Base-by-base conservation (phyloP, 2,797 vertebrate genomes). In the Toxotes lorentzi region DNA sequence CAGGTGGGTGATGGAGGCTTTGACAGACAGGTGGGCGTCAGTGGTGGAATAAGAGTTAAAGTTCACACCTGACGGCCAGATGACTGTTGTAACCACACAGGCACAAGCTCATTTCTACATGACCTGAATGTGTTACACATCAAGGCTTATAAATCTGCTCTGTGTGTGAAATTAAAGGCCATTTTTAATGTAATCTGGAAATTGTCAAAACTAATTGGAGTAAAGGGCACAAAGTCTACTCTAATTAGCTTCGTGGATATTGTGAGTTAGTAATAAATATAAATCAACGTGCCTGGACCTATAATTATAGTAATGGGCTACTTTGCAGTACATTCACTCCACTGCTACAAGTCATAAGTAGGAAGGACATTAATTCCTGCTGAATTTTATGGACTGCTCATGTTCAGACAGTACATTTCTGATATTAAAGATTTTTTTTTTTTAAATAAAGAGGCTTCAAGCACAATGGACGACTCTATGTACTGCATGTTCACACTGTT, bases 41-140 rank as follows among this genome's bases (percentile, higher is more conserved):
- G 57, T 14, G 56, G 34, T 1, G 30, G 23, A 21, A 40, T 17
- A 27, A 21, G 32, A 71, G 66, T 73, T 80, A 10, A 74, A 76
- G 83, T 75, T 88, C 82, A 85, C 90, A 84, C 86, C 77, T 87
- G 90, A 82, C 2, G 45, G 62, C 83, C 90, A 88, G 67, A 50
- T 85, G 84, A 65, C 6, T 30, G n/a, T 23, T 54, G 23, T 43
- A 68, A 57, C 43, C 23, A 34, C 61, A 24, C 48, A 53, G 30
- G 3, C 48, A 24, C 30, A 10, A 13, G 40, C 53, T 48, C 58
- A 11, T 57, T 74, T 70, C 50, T 35, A 21, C 19, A 40, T 2
- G 19, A 21, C 60, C 70, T 45, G 23, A 59, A 35, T 72, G 58
- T 56, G 41, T 69, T 54, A 23, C 19, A 51, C 57, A 73, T 70